Evolutionary conservation across 2,888 invertebrate genomes (phyloP).

Genomic region (Romanomermis culicivorax): DNA sequence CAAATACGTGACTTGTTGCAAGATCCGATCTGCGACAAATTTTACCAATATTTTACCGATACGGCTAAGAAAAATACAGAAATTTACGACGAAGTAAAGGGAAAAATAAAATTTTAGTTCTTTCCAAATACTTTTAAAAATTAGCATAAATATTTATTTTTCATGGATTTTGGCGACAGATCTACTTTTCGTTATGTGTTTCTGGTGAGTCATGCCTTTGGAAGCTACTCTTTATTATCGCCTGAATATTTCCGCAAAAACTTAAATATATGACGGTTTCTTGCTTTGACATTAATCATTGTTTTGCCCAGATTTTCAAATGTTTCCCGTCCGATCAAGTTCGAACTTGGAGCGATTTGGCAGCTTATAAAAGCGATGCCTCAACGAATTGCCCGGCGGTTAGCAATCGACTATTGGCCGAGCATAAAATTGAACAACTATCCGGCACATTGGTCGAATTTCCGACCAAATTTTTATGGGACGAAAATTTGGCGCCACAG

Average conservation of each 20-base stretch:
- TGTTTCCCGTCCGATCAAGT: constrained; percentile 67
- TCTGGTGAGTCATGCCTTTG: no score
- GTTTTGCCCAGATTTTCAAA: constrained; percentile 48
- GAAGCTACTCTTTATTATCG: no score
- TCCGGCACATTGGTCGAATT: constrained; percentile 67
- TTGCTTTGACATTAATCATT: background rate
- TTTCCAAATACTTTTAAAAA: no score
- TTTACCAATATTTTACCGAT: background rate
- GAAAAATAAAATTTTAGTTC: no score
- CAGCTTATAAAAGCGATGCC: constrained; percentile 48
- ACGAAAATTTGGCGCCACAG: constrained; percentile 61
- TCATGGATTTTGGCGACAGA: no score
- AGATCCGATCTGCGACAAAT: background rate
- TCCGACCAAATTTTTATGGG: constrained; percentile 66
- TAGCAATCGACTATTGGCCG: constrained; percentile 18
- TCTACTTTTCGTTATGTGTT: background rate
- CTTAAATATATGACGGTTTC: no score
- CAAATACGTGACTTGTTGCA: background rate
- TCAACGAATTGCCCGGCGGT: no score
- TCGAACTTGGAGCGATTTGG: constrained; percentile 52
- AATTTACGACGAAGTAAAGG: constrained; percentile 1
- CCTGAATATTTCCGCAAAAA: no score
- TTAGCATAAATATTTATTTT: no score
- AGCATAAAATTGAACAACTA: constrained; percentile 19
- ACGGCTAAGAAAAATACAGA: background rate